These are phyloP conservation scores for Psilopogon haemacephalus DNA, from an alignment of 2,113 vertebrate genomes.

Conservation along the genomic window DNA sequence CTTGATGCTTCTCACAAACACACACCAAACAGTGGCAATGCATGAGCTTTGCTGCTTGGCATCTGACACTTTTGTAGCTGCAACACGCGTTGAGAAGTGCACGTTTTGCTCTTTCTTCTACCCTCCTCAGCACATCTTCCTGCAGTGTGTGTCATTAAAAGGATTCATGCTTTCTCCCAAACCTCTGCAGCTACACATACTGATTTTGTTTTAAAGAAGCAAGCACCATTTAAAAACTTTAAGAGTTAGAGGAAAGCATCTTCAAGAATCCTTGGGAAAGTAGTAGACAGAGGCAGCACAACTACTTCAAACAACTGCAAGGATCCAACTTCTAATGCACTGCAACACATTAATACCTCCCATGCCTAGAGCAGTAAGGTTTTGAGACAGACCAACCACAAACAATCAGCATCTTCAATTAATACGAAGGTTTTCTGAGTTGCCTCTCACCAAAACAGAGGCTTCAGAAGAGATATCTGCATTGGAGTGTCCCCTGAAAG, in stretches of 20 bases:
- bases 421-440: background rate
- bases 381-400: conserved; percentile 21
- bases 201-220: background rate
- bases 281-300: background rate
- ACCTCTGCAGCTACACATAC: background rate
- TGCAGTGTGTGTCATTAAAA: background rate
- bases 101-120: background rate
- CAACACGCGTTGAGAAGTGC: background rate
- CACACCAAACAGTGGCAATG: background rate
- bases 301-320: background rate
- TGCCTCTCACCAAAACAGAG: conserved; percentile 7
- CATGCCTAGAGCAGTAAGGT: conserved; percentile 10
- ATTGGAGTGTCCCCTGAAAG: background rate
- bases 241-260: background rate
- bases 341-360: background rate
- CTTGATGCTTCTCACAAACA: background rate
- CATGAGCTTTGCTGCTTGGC: background rate
- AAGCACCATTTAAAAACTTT: background rate
- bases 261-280: background rate
- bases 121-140: background rate
- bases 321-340: background rate
- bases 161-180: background rate
- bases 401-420: conserved; percentile 3
- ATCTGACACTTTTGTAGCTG: background rate
- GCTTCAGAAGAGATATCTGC: background rate